Evolutionary conservation across 2,888 invertebrate genomes (phyloP).

Genomic region (Calameuta filiformis): DNA sequence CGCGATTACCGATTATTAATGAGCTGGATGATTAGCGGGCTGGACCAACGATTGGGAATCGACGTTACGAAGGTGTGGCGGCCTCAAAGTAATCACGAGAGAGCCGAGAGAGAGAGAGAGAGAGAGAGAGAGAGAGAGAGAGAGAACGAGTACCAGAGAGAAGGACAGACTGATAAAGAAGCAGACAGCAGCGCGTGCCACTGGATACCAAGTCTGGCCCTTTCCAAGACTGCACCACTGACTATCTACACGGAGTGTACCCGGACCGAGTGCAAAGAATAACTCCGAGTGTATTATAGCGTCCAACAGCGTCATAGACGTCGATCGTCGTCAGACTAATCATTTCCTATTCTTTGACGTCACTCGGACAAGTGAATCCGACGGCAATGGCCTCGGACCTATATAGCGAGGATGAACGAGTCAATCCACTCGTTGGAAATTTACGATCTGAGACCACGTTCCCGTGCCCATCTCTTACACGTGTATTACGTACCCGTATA

Average conservation of each 20-base stretch:
- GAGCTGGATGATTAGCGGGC: slow-evolving; percentile 36
- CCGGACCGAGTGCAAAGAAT: neutral
- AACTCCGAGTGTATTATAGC: neutral
- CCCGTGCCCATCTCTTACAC: slow-evolving; percentile 2
- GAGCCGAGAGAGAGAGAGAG: slow-evolving; percentile 18
- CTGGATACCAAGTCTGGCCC: neutral
- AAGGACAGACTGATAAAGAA: neutral
- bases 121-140: neutral
- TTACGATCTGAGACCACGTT: slow-evolving; percentile 4
- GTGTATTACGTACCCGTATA: slow-evolving; percentile 23
- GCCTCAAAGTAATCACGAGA: neutral
- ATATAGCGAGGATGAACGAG: neutral
- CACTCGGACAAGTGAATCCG: neutral
- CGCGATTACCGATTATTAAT: slow-evolving; percentile 43
- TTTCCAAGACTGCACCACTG: neutral
- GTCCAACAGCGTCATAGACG: neutral
- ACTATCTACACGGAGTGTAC: neutral
- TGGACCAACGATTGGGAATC: neutral
- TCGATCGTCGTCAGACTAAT: neutral
- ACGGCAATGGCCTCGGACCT: neutral
- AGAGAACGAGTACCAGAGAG: neutral
- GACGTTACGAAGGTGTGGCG: neutral
- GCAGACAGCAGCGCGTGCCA: neutral
- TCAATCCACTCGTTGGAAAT: neutral
- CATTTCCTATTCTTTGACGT: slow-evolving; percentile 1